Evolutionary conservation across 2,888 invertebrate genomes (phyloP), one percentile per base, ranked within the genome.

Genomic region (Macrosoma leucophasiata): DNA sequence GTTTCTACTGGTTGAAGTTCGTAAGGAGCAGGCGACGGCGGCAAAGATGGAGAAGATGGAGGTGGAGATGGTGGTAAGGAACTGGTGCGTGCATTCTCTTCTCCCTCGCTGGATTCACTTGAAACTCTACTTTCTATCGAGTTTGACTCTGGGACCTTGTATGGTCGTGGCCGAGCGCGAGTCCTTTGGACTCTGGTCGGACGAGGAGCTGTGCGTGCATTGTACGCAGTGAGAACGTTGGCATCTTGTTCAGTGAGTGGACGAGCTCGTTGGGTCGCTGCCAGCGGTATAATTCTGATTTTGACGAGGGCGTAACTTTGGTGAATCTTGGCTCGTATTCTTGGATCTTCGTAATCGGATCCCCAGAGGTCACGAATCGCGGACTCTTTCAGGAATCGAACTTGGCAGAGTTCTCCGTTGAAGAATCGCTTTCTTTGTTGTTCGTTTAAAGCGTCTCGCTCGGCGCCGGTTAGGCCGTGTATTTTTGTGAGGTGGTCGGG

Each of bases 311-410:
- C 70, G 38, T 76, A 85, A 41, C 84, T 84, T 62, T 85, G 84
- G 49, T 84, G 84, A 40, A 85, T 84, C 47, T 85, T 85, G 0
- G 74, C 73, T 43, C 67, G 69, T 27, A 85, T 85, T 11, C 79
- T 61, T 4, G 82, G 84, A 36, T 85, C 81, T 36, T 85, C 79
- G 36, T 85, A 85, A 39, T 82, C 84, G 3, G 71, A 46, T 5
- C 85, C 85, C 85, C 85, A 85, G 4, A 85, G 69, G 26, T 85
- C 85, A 49, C 81, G 57, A n/a, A 85, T 84, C 0, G 85, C 85
- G 3, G 85, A 72, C 58, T 85, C 85, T 43, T 85, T 85, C 2
- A 85, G 61, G 41, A 75, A 85, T 7, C 81, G 57, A 0, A 85
- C 85, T 68, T 85, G 85, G 35, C 85, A 85, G 0, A 85, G 65